Base-by-base conservation (phyloP, 1,140 invertebrate species). In the Aphelenchoides fujianensis region DNA sequence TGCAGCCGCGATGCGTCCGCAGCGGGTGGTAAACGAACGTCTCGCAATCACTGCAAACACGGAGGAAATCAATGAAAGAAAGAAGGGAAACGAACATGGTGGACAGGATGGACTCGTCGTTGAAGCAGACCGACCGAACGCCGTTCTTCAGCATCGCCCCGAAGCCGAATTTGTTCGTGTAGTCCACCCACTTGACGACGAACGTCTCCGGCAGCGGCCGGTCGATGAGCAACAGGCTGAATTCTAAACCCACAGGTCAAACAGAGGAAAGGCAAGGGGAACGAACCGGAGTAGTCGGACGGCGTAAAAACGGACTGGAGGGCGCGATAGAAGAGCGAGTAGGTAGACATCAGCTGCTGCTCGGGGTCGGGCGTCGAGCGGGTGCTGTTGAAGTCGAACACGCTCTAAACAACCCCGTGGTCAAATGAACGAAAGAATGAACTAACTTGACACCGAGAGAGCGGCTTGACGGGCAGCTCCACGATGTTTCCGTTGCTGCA, bases 101-200 rank as follows among this genome's bases (percentile, higher is more conserved):
- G 31, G 75, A 74, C 27, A 77, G 31, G 48, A 71, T 52, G 3
- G 75, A 77, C 28, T 77, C 59, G 64, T 77, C 75, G 31, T 77
- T 79, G 41, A 77, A 80, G 2, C 79, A 31, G 3, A 81, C 19
- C 1, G 75, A 48, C 2, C 75, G 48, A 23, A 66, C 55, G 2
- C 75, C 75, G 72, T 77, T 70, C 28, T 63, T 68, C 19, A 77
- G 27, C 2, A 62, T 80, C 28, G 59, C 66, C 1, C 72, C 79
- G 52, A 77, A 77, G 30, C 75, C 75, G 52, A 80, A 80, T 34
- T 81, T 82, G 63, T 77, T 77, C 3, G 75, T 76, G 36, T 80
- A 77, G 48, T 77, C 75, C n/a, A 77, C 75, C 75, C 75, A 77
- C 76, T 77, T 77, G 32, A 34, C 30, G 28, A 77, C 72, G 63